phyloP scores from a whole-genome alignment of 2,113 vertebrate genomes.

The Brachyhypopomus occidentalis region DNA sequence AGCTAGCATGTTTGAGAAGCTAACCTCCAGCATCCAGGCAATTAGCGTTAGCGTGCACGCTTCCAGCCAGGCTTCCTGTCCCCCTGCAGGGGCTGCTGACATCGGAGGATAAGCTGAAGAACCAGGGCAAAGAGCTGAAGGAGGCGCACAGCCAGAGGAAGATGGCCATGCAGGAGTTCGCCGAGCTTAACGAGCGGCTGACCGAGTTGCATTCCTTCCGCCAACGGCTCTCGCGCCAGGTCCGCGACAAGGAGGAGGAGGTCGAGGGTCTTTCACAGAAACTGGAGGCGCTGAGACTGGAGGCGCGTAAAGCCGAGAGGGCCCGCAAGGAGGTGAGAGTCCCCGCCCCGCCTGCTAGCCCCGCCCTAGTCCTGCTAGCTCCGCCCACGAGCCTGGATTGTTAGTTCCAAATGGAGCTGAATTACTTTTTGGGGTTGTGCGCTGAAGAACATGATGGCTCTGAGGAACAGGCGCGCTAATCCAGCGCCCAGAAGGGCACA shows the following conservation, averaged over 20 bases:
- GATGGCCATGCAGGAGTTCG: conserved; percentile 95
- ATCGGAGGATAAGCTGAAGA: conserved; percentile 88
- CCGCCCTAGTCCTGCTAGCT: not conserved
- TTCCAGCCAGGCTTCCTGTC: not conserved
- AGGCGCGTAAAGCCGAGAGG: conserved; percentile 94
- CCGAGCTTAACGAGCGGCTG: conserved; percentile 93
- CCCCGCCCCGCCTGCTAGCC: conserved; percentile 14
- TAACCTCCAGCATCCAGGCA: too few species aligned
- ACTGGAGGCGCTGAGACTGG: conserved; percentile 89
- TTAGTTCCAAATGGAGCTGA: too few species aligned
- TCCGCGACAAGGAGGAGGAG: conserved; percentile 98
- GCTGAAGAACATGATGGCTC: too few species aligned
- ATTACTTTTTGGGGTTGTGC: too few species aligned
- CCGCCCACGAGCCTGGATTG: too few species aligned
- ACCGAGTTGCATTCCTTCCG: conserved; percentile 93
- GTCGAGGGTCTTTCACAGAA: conserved; percentile 91
- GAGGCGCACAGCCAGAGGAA: conserved; percentile 96
- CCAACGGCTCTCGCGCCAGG: conserved; percentile 91
- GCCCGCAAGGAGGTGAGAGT: conserved; percentile 94
- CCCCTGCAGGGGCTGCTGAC: conserved; percentile 82
- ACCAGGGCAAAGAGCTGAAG: conserved; percentile 96
- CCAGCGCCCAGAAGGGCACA: too few species aligned
- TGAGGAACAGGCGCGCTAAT: too few species aligned
- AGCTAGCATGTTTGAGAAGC: too few species aligned
- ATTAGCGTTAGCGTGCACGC: too few species aligned